Base-by-base conservation (phyloP, 2,113 vertebrate species). In the Apus apus region DNA sequence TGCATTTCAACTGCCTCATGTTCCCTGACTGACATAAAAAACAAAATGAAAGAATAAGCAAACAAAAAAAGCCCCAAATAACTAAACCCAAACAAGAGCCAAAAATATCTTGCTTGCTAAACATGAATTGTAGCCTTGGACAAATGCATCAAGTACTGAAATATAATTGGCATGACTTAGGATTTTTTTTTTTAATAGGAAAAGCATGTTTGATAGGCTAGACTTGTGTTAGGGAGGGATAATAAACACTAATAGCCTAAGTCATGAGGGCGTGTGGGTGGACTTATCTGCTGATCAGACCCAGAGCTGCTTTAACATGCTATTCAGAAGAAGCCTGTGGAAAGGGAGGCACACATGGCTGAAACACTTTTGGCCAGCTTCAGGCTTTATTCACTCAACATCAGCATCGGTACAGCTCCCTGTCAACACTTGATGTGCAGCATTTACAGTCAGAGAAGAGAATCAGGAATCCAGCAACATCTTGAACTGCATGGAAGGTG, bases 231-330 rank as follows among this genome's bases (percentile, higher is more conserved):
- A 88, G 46, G 60, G 10, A 54, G 20, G 34, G 50, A 7, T 72
- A 67, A 43, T 56, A 73, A 67, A 54, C 34, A 45, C 11, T 16
- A 67, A 61, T 7, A 74, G 2, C 48, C 12, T 34, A 71, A 62
- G 17, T 57, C 36, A 61, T 0, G 0, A 0, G 1, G 38, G 29
- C 3, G 5, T 5, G 11, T 29, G 56, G 61, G 29, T 62, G 51
- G 51, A 62, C 27, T 29, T 10, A 1, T 77, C 65, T 86, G 15
- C n/a, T 0, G 1, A 11, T 26, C n/a, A 70, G 60, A 56, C 18
- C 48, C 68, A 67, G 36, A 71, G 40, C 8, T 51, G 29, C 16
- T 80, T 53, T 65, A 56, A 40, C 3, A 1, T 12, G n/a, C 6
- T 70, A 15, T 54, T 72, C 50, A 62, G 75, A 85, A 73, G 27